phyloP scores from a whole-genome alignment of 2,113 vertebrate genomes.

The Mola mola region DNA sequence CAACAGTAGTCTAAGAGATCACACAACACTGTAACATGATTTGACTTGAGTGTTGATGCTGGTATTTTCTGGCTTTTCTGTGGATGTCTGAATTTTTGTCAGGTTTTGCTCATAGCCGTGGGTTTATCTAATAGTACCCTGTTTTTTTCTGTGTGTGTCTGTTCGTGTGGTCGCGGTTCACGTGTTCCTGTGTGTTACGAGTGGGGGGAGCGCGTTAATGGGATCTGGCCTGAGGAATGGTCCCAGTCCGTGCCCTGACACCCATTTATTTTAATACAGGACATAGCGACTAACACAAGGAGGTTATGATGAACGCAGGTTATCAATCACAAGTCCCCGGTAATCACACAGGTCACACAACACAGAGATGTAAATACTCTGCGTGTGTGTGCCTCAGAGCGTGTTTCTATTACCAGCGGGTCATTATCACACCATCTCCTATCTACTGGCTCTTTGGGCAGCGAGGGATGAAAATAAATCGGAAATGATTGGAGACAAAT shows the following conservation, averaged over 20 bases:
- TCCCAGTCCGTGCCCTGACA: constrained; percentile 24
- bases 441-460: constrained; percentile 24
- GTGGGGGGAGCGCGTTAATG: constrained; percentile 12
- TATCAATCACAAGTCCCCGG: constrained; percentile 35
- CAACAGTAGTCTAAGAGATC: neutral
- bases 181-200: constrained; percentile 1
- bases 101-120: neutral
- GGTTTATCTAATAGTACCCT: neutral
- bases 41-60: constrained; percentile 16
- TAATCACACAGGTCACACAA: constrained; percentile 34
- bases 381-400: constrained; percentile 13
- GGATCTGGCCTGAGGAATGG: constrained; percentile 34
- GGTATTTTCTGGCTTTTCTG: neutral
- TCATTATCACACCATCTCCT: constrained; percentile 42
- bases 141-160: neutral
- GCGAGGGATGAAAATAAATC: constrained; percentile 35
- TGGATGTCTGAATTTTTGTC: neutral
- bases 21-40: constrained; percentile 3
- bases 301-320: constrained; percentile 31
- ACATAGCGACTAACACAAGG: constrained; percentile 26
- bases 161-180: neutral
- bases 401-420: constrained; percentile 29
- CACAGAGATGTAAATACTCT: constrained; percentile 7
- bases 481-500: constrained; percentile 30
- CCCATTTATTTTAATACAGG: constrained; percentile 48